Conservation (phyloP, 2,797 vertebrate species). For the Artibeus lituratus region DNA sequence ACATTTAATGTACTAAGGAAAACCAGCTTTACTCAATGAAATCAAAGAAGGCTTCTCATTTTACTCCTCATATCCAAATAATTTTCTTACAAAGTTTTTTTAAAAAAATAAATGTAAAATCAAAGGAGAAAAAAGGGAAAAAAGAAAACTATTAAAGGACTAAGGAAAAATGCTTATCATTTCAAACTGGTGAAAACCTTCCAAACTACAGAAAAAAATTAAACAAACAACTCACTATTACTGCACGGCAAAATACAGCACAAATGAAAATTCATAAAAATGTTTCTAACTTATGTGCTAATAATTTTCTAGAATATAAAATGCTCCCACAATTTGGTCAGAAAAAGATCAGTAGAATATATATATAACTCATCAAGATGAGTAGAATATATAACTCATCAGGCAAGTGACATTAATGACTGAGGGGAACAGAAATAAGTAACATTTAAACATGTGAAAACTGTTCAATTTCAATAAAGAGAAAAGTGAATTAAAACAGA, state of each 20-base stretch:
- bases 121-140: neutral
- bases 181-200: neutral
- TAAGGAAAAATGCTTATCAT: neutral
- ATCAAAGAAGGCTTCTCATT: neutral
- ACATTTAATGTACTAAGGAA: neutral
- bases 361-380: neutral
- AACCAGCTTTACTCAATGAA: neutral
- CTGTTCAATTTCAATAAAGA: neutral
- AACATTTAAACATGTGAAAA: neutral
- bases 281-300: neutral
- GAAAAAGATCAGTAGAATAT: neutral
- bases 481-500: neutral
- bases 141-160: neutral
- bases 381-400: neutral
- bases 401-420: neutral
- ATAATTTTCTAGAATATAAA: neutral
- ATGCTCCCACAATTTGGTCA: neutral
- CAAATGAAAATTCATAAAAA: neutral
- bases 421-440: neutral
- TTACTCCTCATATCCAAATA: neutral
- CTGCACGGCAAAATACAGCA: neutral
- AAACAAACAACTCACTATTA: neutral
- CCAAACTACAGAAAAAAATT: neutral
- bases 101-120: neutral
- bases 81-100: neutral